Evolutionary conservation across 2,797 vertebrate genomes (phyloP), one percentile per base, ranked within the genome.

Genomic region (Microcaecilia unicolor): DNA sequence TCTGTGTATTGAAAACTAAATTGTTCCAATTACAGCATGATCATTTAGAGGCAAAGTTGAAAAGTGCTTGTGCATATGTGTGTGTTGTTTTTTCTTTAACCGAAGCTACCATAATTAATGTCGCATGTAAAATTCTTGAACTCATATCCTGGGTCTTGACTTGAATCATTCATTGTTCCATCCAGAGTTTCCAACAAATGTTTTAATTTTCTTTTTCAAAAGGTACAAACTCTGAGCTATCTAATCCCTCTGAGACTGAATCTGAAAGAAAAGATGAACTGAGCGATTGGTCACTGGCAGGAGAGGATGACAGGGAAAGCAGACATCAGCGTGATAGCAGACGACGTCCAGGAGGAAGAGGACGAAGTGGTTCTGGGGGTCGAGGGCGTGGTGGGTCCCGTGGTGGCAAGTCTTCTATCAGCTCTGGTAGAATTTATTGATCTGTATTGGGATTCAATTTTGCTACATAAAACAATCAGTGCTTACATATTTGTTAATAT

Each of bases 201-300:
- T 18, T 57, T 22, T 52, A 53, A 17, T 58, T 8, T 39, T 37
- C 28, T 52, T 14, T 53, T 35, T 9, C 20, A 17, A 36, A 57
- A 98, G 95, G 93, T 74, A 93, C 89, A 55, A 96, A 93, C 69
- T 97, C 93, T 1, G 93, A 98, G 83, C 89, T 96, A 51, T 95
- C 93, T 41, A 96, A 96, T 15, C 85, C 89, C 25, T 99, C 95
- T 4, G 94, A 97, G 83, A 96, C 95, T 0, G 94, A 99, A 48
- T 96, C 92, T 4, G 94, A 99, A 66, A 86, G 91, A 26, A 92
- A 84, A 72, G 95, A 97, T 12, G 95, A 98, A 74, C 79, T 97
- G 51, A 96, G 93, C 40, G 95, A 99, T 72, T 98, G 94, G 93
- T 98, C 95, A 22, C 67, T 92, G 65, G 92, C 90, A 21, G 92